Conservation (phyloP, 2,113 vertebrate genomes). For the human region GRCh38 chr1:185470001-185470500, state of each 20-base stretch:
- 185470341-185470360: background rate
- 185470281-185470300: background rate
- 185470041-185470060: background rate
- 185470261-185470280: background rate
- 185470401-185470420: background rate
- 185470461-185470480: background rate
- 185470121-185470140: background rate
- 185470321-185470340: background rate
- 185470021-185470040: background rate
- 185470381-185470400: fast-evolving
- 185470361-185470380: background rate
- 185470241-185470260: background rate
- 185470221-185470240: background rate
- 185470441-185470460: background rate
- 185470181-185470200: conserved; percentile 33
- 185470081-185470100: background rate
- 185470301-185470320: background rate
- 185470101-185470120: background rate
- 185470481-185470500: background rate
- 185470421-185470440: background rate
- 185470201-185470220: background rate
- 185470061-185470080: conserved; percentile 23
- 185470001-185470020: background rate
- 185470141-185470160: background rate
- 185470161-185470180: conserved; percentile 17